phyloP scores from a whole-genome alignment of 2,888 invertebrate genomes.

The Agrochola litura region DNA sequence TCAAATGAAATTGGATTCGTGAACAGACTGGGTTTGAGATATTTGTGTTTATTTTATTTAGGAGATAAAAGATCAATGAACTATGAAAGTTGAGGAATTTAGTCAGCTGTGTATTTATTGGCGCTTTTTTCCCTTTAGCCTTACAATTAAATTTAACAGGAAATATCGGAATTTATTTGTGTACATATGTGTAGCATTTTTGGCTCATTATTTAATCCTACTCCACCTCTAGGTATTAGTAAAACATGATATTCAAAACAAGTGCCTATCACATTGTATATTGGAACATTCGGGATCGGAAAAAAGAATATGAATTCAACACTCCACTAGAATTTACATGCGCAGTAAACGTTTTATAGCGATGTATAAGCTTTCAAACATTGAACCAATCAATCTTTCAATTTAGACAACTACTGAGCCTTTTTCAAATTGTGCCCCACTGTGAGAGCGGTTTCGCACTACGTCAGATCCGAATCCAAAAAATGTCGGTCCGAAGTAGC shows the following conservation, averaged over 20 bases:
- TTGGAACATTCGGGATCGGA: neutral
- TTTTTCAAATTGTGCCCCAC: neutral
- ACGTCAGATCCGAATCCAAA: no score
- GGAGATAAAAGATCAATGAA: constrained; percentile 11
- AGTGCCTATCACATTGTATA: neutral
- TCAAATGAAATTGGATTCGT: constrained; percentile 48
- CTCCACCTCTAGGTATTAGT: neutral
- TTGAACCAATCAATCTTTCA: neutral
- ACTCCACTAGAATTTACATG: neutral
- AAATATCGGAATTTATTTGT: neutral
- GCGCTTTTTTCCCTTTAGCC: no score
- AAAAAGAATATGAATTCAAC: neutral
- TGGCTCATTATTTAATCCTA: neutral
- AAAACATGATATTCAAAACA: neutral
- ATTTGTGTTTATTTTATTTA: constrained; percentile 24
- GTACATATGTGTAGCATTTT: neutral
- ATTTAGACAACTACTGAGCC: neutral
- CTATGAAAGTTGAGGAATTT: constrained; percentile 1
- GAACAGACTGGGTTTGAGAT: constrained; percentile 28
- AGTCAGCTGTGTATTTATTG: neutral
- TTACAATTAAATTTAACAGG: neutral
- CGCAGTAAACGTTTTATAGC: neutral
- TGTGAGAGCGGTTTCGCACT: neutral
- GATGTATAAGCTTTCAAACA: neutral
- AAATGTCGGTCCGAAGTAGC: no score